phyloP scores from a whole-genome alignment of 30 jellyfish, hydroid and myxozoan species.

The Catostylus mosaicus region DNA sequence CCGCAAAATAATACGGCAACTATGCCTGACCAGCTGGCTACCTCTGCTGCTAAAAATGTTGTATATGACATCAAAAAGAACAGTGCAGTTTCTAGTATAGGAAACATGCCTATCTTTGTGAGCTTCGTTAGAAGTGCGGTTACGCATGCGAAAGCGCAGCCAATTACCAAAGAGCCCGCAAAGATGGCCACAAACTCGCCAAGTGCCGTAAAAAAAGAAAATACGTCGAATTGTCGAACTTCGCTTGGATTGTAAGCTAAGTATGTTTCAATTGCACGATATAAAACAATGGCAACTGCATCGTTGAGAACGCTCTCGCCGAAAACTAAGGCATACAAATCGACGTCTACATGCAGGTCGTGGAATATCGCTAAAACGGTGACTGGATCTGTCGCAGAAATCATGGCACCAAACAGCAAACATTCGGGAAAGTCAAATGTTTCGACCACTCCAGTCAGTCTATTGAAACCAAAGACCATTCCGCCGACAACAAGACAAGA shows the following conservation, averaged over 20 bases:
- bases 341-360: conserved; percentile 98
- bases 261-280: conserved; percentile 98
- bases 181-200: conserved; percentile 97
- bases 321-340: conserved; percentile 92
- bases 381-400: conserved; percentile 99
- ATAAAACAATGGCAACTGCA: conserved; percentile 98
- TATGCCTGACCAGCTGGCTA: conserved; percentile 99
- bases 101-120: conserved; percentile 99
- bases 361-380: conserved; percentile 98
- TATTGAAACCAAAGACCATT: conserved; percentile 82
- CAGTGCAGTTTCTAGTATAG: conserved; percentile 96
- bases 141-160: conserved; percentile 93
- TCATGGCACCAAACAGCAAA: conserved; percentile 98
- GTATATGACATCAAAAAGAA: conserved; percentile 98
- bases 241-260: conserved; percentile 98
- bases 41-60: conserved; percentile 99
- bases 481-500: conserved; percentile 96
- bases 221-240: conserved; percentile 90
- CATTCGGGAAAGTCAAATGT: conserved; percentile 98
- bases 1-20: conserved; percentile 99
- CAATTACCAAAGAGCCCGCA: conserved; percentile 96
- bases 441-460: conserved; percentile 89
- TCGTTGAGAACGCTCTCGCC: conserved; percentile 99
- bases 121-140: conserved; percentile 97
- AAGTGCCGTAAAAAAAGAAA: conserved; percentile 94